Conservation (phyloP, 92 coral and sea anemone genomes). For the Heliopora coerulea region DNA sequence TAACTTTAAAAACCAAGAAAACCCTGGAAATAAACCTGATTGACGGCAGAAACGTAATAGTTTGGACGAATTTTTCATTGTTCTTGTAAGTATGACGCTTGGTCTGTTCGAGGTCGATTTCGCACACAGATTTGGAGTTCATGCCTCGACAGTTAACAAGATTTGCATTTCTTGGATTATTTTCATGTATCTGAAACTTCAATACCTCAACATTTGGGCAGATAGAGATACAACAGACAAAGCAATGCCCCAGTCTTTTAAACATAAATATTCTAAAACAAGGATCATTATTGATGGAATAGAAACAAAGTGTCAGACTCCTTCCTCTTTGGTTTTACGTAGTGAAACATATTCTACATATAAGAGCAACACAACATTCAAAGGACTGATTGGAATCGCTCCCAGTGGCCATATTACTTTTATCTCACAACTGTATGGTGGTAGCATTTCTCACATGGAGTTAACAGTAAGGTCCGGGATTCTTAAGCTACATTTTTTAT, state of each 20-base stretch:
- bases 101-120: constrained; percentile 50
- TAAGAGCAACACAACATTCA: constrained; percentile 51
- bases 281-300: constrained; percentile 45
- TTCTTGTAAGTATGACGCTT: constrained; percentile 20
- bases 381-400: constrained; percentile 55
- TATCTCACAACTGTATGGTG: constrained; percentile 49
- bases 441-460: constrained; percentile 38
- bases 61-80: constrained; percentile 32
- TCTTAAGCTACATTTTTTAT: constrained; percentile 19
- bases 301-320: constrained; percentile 42
- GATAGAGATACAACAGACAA: constrained; percentile 15
- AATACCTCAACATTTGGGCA: constrained; percentile 39
- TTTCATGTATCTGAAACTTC: constrained; percentile 42
- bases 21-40: constrained; percentile 7
- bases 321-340: constrained; percentile 52
- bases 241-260: constrained; percentile 41
- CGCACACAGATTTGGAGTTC: constrained; percentile 51
- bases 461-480: constrained; percentile 43
- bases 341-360: constrained; percentile 46
- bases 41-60: constrained; percentile 22
- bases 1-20: background rate
- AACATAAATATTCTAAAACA: constrained; percentile 34
- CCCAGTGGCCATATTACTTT: constrained; percentile 53
- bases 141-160: constrained; percentile 37
- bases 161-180: constrained; percentile 48